These are phyloP conservation scores for Perca schrenkii DNA, from an alignment of 2,113 vertebrate species.

Conservation along the genomic window DNA sequence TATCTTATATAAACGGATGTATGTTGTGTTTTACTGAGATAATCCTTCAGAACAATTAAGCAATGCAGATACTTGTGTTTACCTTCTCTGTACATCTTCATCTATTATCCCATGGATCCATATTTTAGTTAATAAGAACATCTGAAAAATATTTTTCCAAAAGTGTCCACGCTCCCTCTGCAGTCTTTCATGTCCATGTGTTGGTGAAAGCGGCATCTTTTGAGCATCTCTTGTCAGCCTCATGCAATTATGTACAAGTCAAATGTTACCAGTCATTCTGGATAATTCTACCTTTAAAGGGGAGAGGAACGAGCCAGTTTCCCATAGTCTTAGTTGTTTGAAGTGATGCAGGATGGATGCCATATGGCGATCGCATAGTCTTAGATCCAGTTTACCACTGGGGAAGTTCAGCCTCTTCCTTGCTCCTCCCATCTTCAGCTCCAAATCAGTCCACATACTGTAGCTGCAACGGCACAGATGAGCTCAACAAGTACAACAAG, in stretches of 20 bases:
- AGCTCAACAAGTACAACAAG: neutral
- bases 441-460: conserved; percentile 11
- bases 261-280: conserved; percentile 35
- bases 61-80: conserved; percentile 29
- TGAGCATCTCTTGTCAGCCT: conserved; percentile 24
- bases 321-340: conserved; percentile 50
- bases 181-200: conserved; percentile 33
- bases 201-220: conserved; percentile 38
- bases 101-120: neutral
- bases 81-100: conserved; percentile 35
- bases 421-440: conserved; percentile 23
- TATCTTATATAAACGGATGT: conserved; percentile 23
- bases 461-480: neutral
- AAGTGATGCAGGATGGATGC: conserved; percentile 15
- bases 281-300: conserved; percentile 33
- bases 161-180: conserved; percentile 28
- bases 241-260: conserved; percentile 66
- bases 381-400: conserved; percentile 28
- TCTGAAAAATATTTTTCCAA: conserved; percentile 53
- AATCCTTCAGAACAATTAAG: conserved; percentile 23
- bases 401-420: conserved; percentile 24
- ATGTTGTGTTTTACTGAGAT: conserved; percentile 29
- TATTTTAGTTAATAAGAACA: conserved; percentile 29
- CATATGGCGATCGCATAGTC: conserved; percentile 32
- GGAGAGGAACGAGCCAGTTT: conserved; percentile 28